These are phyloP conservation scores for Promerops cafer DNA, from an alignment of 2,113 vertebrate genomes.

Conservation along the genomic window DNA sequence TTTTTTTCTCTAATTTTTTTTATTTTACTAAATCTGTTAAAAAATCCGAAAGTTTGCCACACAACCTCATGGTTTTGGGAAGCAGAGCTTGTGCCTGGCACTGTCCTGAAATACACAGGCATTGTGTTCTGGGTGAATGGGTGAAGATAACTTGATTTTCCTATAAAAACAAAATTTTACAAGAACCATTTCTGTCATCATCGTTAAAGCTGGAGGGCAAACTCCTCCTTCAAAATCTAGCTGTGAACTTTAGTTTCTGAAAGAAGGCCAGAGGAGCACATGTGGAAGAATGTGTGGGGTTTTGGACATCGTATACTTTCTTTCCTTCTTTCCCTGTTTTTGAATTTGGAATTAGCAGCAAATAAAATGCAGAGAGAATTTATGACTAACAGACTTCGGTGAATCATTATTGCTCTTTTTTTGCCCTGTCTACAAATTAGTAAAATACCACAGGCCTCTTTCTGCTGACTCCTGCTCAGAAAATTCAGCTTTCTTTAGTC, in stretches of 20 bases:
- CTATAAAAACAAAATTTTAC: not conserved
- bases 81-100: not conserved
- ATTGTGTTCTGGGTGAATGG: not conserved
- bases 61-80: not conserved
- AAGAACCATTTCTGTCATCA: not conserved
- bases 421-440: not conserved
- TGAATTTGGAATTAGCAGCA: not conserved
- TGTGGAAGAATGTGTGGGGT: not conserved
- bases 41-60: not conserved
- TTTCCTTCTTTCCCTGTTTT: not conserved
- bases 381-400: not conserved
- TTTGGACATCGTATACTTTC: not conserved
- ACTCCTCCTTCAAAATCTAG: not conserved
- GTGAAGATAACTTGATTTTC: not conserved
- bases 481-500: not conserved
- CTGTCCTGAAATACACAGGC: not conserved
- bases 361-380: not conserved
- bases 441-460: not conserved
- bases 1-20: not conserved
- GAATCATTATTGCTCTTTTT: not conserved
- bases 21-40: not conserved
- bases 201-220: not conserved
- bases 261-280: not conserved
- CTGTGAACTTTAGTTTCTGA: not conserved
- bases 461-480: slow-evolving; percentile 17